Conservation (phyloP, 1,140 invertebrate genomes). For the Anoplophora glabripennis region DNA sequence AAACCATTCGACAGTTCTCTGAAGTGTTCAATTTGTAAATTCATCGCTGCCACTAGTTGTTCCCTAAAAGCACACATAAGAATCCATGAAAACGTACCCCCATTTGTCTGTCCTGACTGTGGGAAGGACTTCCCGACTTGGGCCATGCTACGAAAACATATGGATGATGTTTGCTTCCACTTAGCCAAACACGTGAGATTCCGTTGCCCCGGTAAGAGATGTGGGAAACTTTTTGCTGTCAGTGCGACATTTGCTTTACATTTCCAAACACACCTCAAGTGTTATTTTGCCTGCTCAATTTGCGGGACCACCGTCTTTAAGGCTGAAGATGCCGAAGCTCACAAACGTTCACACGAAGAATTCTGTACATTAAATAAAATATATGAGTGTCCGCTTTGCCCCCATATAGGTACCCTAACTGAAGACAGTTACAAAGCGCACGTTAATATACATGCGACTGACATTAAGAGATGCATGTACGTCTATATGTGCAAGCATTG, state of each 20-base stretch:
- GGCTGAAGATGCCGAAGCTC: constrained; percentile 39
- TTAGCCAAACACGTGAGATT: constrained; percentile 50
- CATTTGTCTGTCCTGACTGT: constrained; percentile 55
- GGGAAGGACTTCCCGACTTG: constrained; percentile 47
- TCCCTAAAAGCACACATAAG: constrained; percentile 51
- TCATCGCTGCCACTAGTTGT: constrained; percentile 51
- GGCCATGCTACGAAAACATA: constrained; percentile 49
- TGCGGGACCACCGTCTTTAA: constrained; percentile 48
- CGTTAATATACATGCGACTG: constrained; percentile 30
- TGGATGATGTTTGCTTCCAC: constrained; percentile 54
- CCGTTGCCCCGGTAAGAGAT: constrained; percentile 48
- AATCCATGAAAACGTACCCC: constrained; percentile 49
- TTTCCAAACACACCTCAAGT: constrained; percentile 46
- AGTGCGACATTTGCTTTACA: constrained; percentile 50
- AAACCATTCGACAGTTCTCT: constrained; percentile 29
- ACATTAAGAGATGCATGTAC: constrained; percentile 33
- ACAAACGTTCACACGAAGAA: constrained; percentile 18
- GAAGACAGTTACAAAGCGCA: constrained; percentile 26
- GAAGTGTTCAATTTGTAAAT: constrained; percentile 47
- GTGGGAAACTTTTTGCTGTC: constrained; percentile 48
- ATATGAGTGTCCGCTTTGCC: constrained; percentile 36
- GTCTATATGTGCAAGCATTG: constrained; percentile 41
- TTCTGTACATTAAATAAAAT: constrained; percentile 20
- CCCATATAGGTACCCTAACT: constrained; percentile 8
- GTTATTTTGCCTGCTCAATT: constrained; percentile 40